Evolutionary conservation across 2,797 vertebrate species (phyloP), one percentile per base, ranked within the genome.

Genomic region (Poecile montanus): DNA sequence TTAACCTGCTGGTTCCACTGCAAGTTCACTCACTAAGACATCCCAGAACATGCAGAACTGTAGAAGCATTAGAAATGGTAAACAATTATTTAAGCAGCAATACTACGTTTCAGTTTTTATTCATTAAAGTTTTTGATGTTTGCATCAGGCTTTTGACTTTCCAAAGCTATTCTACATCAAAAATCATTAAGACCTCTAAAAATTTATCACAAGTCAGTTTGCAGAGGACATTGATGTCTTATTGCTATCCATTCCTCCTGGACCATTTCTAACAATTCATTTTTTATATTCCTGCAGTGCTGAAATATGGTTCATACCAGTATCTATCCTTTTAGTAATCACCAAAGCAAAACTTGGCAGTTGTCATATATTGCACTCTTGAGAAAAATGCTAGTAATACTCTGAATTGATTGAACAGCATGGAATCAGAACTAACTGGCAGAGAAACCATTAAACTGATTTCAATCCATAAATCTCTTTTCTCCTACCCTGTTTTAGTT

Each of bases 191-290:
- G 89, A 76, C 88, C 91, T 94, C 96, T 90, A 90, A 96, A 97
- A 97, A 97, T 98, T 96, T 95, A 97, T 97, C 97, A 97, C 96
- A 97, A 95, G 97, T 97, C 97, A 97, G 96, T 97, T 97, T 96
- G 96, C 77, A 94, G 93, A 96, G 97, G 96, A 98, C 97, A 97
- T 72, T 97, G 97, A 98, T 97, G 95, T 98, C 97, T 98, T 98
- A 97, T 91, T 98, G 96, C 96, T 95, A 95, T 94, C 96, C 95
- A 97, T 97, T 97, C 93, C 96, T 97, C 96, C 96, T 65, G 89
- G 97, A 94, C 89, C 42, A 32, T 95, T 97, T 97, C 92, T 89
- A 97, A 96, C 94, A 94, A 95, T 95, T 97, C 94, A 97, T 97
- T 97, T 98, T 97, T 97, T 95, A 97, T 97, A 96, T 93, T 94